Evolutionary conservation across 2,797 vertebrate genomes (phyloP).

Genomic region (Malurus splendens): DNA sequence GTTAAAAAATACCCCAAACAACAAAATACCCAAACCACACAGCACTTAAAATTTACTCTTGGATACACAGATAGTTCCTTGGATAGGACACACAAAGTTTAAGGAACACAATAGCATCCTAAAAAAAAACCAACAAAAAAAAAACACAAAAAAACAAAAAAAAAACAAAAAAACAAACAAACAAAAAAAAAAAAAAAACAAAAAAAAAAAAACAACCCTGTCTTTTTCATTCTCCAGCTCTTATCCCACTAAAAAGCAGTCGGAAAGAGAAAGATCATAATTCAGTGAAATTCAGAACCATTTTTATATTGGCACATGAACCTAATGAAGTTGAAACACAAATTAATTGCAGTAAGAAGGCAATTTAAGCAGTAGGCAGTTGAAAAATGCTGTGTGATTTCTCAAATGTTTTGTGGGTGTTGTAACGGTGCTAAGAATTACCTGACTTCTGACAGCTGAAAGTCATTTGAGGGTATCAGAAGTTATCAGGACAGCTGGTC

Average conservation of each 20-base stretch:
- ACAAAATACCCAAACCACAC: too few relatives aligned
- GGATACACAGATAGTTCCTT: fast-evolving
- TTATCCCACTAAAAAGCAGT: neutral
- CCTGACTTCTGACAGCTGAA: neutral
- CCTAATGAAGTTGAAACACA: neutral
- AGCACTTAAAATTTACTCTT: fast-evolving
- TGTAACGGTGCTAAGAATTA: neutral
- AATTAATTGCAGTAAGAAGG: neutral
- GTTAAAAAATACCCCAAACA: fast-evolving
- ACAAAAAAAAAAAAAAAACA: too few relatives aligned
- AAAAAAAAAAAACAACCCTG: too few relatives aligned
- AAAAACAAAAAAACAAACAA: too few relatives aligned
- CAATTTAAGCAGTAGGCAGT: neutral
- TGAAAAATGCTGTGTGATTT: neutral
- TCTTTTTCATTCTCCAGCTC: too few relatives aligned
- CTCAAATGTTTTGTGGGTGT: neutral
- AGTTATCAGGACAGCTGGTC: neutral
- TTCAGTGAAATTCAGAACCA: too few relatives aligned
- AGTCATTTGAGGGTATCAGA: neutral
- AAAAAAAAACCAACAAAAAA: neutral
- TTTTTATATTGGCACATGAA: neutral
- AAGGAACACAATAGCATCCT: fast-evolving
- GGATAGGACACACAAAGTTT: fast-evolving
- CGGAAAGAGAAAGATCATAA: neutral
- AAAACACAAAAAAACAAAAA: too few relatives aligned